Conservation (phyloP, 2,888 invertebrate species). For the Spilosoma lubricipeda region DNA sequence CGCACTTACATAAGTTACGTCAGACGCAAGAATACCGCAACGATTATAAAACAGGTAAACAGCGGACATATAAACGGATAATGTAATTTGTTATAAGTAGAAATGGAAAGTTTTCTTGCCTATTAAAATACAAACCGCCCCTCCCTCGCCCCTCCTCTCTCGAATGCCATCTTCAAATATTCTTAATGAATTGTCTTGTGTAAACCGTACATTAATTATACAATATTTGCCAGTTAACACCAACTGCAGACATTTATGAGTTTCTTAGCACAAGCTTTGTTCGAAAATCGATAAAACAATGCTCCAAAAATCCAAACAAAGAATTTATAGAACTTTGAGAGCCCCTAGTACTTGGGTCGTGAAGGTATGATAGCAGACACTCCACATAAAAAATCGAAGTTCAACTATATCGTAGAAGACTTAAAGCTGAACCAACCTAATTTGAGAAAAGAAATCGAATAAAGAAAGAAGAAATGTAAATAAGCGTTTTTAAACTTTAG, state of each 20-base stretch:
- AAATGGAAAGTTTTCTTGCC: background rate
- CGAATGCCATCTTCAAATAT: background rate
- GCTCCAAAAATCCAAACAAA: no score
- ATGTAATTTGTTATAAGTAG: constrained; percentile 21
- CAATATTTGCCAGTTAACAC: background rate
- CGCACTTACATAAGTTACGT: constrained; percentile 51
- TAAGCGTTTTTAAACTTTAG: no score
- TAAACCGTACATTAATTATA: background rate
- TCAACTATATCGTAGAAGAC: no score
- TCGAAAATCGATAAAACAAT: background rate
- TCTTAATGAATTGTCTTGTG: background rate
- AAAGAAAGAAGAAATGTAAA: no score
- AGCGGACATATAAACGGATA: constrained; percentile 23
- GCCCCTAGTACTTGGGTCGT: no score
- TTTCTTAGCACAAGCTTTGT: background rate
- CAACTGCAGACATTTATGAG: background rate
- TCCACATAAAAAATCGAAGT: no score
- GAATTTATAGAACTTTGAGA: no score
- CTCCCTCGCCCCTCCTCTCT: background rate
- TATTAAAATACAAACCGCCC: background rate
- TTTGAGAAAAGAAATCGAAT: no score
- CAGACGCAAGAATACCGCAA: constrained; percentile 40
- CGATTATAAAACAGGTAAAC: constrained; percentile 37
- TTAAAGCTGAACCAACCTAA: no score
- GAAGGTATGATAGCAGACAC: no score